Base-by-base conservation (phyloP, 2,888 invertebrate species). In the Strigamia crassipes region DNA sequence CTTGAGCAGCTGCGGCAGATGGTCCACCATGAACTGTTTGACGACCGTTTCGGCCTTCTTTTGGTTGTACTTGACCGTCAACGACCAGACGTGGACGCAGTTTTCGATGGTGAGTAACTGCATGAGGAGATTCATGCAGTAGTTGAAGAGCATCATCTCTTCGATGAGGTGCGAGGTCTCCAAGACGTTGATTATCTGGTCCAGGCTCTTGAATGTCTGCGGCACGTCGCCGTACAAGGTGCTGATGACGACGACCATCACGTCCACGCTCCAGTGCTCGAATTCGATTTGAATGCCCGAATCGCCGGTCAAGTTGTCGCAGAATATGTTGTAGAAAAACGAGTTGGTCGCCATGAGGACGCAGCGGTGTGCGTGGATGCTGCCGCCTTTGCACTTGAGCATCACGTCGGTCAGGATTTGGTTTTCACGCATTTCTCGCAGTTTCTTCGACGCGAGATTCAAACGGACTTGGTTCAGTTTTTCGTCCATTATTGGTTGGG, bases 291-390 rank as follows among this genome's bases (percentile, higher is more conserved):
- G 27, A 8, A 66, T 66, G 23, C 31, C 31, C 13, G 66, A 2
- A 15, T 66, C 66, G 1, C 66, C 66, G 23, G 5, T 31, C 3
- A 66, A 15, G 13, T 66, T 66, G 31, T 66, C 66, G 2, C 23
- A 9, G 66, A 66, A 66, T 9, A 66, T 66, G 66, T 66, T 66
- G 66, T 66, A 66, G 31, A 66, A 66, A 15, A 66, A 66, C 31
- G 66, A 13, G 66, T 66, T 66, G 23, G 66, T 66, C 2, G 66
- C 66, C 66, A 66, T 66, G 9, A 66, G 27, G 1, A 66, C 66
- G 31, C 66, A 66, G 13, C 66, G 66, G 13, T 66, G 66, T 6
- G 66, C 66, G 13, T 66, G 23, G 66, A 66, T 66, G 3, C 23
- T 66, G 6, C 66, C 66, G 9, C 66, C 66, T 66, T 15, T 23